Conservation (phyloP, 2,797 vertebrate species). For the Mormyrus proboscirostris region DNA sequence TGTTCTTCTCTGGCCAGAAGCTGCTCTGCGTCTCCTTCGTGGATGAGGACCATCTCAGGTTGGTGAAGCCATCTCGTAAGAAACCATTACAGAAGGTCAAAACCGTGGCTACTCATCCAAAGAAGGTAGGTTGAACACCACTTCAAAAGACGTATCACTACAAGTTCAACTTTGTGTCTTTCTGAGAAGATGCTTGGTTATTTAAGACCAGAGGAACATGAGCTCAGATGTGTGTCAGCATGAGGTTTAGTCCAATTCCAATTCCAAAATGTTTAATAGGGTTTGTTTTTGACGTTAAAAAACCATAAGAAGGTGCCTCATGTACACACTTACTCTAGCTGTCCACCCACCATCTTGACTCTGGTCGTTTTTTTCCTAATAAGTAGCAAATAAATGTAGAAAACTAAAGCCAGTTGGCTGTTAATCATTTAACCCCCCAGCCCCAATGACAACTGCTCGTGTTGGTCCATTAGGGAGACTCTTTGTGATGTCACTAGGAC, state of each 20-base stretch:
- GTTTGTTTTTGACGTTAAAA: background rate
- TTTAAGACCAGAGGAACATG: background rate
- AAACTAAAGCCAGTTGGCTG: background rate
- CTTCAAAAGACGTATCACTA: background rate
- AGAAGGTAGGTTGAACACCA: conserved; percentile 43
- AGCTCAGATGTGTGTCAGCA: background rate
- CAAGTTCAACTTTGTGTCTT: background rate
- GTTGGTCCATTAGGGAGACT: background rate
- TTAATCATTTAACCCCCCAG: background rate
- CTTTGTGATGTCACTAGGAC: background rate
- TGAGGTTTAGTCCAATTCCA: background rate
- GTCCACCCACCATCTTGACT: background rate
- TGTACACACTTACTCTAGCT: background rate
- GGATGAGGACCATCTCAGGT: conserved; percentile 60
- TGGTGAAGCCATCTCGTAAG: conserved; percentile 56
- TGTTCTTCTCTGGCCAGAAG: conserved; percentile 42
- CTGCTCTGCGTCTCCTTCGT: conserved; percentile 70
- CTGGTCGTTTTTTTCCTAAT: background rate
- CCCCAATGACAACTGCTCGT: background rate
- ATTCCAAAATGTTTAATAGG: background rate
- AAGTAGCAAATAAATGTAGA: background rate
- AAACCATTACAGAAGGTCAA: conserved; percentile 62
- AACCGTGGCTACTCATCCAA: conserved; percentile 48
- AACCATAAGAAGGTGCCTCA: background rate
- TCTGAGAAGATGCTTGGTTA: background rate